Percentiles rank a stretch among this genome's conserved stretches.
These are phyloP conservation scores for Spilogale gracilis DNA, from an alignment of 2,113 vertebrate genomes.

Conservation along the genomic window DNA sequence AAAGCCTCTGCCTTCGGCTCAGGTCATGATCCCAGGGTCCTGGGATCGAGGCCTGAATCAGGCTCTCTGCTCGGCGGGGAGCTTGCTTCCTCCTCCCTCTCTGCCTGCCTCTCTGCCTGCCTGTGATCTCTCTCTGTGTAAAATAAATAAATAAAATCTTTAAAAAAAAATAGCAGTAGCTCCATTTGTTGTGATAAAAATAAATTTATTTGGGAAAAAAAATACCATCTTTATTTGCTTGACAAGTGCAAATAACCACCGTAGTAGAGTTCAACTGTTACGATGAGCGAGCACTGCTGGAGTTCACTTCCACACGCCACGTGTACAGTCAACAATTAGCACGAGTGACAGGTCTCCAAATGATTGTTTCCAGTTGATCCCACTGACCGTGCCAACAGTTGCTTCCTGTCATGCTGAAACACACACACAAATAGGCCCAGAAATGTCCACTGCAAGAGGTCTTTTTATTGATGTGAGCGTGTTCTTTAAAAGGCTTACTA, in stretches of 20 bases:
- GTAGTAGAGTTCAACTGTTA: background rate
- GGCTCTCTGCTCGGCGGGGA: background rate
- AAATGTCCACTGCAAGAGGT: background rate
- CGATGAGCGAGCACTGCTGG: background rate
- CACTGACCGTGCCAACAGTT: background rate
- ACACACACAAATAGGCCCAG: background rate
- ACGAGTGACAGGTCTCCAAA: background rate
- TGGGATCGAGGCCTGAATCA: background rate
- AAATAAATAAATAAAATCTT: background rate
- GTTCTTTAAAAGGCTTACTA: conserved; percentile 20
- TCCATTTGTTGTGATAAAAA: conserved; percentile 61
- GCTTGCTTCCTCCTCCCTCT: background rate
- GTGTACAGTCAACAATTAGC: background rate
- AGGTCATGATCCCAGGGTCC: background rate
- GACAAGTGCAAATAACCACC: background rate
- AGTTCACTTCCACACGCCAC: background rate
- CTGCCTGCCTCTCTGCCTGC: no score
- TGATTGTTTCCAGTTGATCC: background rate
- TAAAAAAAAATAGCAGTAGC: background rate
- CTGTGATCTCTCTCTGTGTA: no score
- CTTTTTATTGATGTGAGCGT: background rate
- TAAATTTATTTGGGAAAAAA: conserved; percentile 72
- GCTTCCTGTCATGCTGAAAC: background rate
- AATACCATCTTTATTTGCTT: conserved; percentile 44
- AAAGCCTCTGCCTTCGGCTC: background rate